A percentile compares a stretch with the other conserved stretches of the same genome.
phyloP scores from a whole-genome alignment of 2,888 invertebrate species.

The Craniophora ligustri region DNA sequence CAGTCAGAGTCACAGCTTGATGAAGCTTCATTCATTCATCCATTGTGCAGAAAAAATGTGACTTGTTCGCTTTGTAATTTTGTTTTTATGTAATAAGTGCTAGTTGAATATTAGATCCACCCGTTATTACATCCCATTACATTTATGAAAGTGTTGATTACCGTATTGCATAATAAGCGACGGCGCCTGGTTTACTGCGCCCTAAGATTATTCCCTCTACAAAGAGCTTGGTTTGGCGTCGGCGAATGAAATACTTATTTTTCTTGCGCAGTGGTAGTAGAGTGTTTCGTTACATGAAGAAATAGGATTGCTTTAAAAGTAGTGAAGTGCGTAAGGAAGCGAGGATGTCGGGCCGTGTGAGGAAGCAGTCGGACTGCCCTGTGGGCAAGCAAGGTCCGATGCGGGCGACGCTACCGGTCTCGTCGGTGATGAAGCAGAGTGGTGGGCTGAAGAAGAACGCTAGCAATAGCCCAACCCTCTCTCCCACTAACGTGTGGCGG shows the following conservation, averaged over 20 bases:
- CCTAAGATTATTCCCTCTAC: conserved; percentile 75
- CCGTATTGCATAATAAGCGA: conserved; percentile 57
- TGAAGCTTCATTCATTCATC: conserved; percentile 86
- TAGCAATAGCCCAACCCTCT: conserved; percentile 90
- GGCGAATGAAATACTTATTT: conserved; percentile 72
- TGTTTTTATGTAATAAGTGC: conserved; percentile 78
- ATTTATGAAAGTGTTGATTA: conserved; percentile 62
- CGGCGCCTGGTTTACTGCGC: conserved; percentile 54
- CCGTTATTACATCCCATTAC: conserved; percentile 66
- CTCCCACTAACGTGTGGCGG: conserved; percentile 91
- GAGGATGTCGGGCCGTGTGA: conserved; percentile 89
- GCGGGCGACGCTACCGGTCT: conserved; percentile 93
- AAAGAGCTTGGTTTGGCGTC: conserved; percentile 83
- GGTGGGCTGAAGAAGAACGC: conserved; percentile 89
- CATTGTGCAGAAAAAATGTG: conserved; percentile 88
- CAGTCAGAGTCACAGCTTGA: no score
- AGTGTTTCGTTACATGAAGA: conserved; percentile 62
- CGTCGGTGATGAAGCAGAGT: conserved; percentile 91
- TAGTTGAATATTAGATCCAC: conserved; percentile 72
- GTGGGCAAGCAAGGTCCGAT: conserved; percentile 90
- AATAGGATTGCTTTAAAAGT: conserved; percentile 58
- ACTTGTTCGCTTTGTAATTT: conserved; percentile 81
- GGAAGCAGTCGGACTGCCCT: conserved; percentile 91
- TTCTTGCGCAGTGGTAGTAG: conserved; percentile 69
- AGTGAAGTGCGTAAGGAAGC: conserved; percentile 58